Percentiles rank a stretch among this genome's conserved stretches.
Conservation (phyloP, 2,888 invertebrate genomes). For the Halocaridina rubra region DNA sequence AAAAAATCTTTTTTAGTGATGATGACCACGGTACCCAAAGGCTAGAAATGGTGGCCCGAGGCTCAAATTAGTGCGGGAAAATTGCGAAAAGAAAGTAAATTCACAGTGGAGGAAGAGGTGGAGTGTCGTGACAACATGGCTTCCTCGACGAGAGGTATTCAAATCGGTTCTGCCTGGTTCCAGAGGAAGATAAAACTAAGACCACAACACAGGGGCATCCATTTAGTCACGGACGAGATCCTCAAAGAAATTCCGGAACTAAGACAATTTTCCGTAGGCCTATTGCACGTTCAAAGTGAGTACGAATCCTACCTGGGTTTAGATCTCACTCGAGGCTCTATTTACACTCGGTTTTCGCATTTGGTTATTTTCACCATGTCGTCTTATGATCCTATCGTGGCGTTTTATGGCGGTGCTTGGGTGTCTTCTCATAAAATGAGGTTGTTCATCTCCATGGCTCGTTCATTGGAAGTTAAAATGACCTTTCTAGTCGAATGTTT, state of each 20-base stretch:
- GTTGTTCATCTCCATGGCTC: too few relatives aligned
- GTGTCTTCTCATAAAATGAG: too few relatives aligned
- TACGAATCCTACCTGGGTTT: slow-evolving; percentile 66
- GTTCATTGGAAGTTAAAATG: too few relatives aligned
- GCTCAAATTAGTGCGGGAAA: neutral
- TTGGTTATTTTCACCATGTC: neutral
- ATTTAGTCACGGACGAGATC: slow-evolving; percentile 96
- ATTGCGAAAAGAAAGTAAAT: neutral
- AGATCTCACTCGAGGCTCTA: neutral
- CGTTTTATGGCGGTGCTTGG: too few relatives aligned
- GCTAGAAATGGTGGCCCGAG: neutral
- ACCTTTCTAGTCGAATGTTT: too few relatives aligned
- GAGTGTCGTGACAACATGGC: slow-evolving; percentile 74
- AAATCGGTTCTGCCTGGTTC: slow-evolving; percentile 97
- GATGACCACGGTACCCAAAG: too few relatives aligned
- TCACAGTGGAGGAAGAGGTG: neutral
- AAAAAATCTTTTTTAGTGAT: neutral
- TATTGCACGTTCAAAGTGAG: slow-evolving; percentile 97
- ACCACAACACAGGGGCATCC: slow-evolving; percentile 96
- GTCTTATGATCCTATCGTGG: too few relatives aligned
- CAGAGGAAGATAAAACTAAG: slow-evolving; percentile 96
- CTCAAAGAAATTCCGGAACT: slow-evolving; percentile 93
- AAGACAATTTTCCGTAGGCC: slow-evolving; percentile 92
- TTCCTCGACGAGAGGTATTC: slow-evolving; percentile 86
- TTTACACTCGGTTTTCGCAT: neutral